Percentiles rank a stretch among this genome's conserved stretches.
Evolutionary conservation across 2,888 invertebrate species (phyloP).

Genomic region (Drosophila kambysellisi): DNA sequence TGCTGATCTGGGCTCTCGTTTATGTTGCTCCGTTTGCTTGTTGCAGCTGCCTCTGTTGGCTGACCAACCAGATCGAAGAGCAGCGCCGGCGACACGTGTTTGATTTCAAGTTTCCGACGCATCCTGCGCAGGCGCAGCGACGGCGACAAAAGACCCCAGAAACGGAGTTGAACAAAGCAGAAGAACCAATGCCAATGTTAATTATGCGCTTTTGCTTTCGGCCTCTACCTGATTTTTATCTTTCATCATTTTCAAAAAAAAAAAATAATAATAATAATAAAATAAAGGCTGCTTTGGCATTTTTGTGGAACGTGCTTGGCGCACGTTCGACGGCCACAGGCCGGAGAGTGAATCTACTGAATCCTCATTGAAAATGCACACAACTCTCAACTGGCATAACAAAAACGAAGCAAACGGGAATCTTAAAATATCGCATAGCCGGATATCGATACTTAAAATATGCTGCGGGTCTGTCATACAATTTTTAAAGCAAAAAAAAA

Average conservation of each 20-base stretch:
- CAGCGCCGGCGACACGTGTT: conserved; percentile 71
- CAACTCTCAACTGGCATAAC: conserved; percentile 21
- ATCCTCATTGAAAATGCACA: conserved; percentile 36
- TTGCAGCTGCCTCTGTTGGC: conserved; percentile 54
- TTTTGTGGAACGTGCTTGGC: conserved; percentile 77
- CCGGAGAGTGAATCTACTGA: conserved; percentile 14
- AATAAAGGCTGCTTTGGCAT: conserved; percentile 50
- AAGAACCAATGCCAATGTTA: conserved; percentile 54
- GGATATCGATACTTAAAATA: conserved; percentile 72
- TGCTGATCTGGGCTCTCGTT: conserved; percentile 30
- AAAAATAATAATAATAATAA: conserved; percentile 16
- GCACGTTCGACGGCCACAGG: conserved; percentile 53
- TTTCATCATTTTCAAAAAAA: conserved; percentile 49
- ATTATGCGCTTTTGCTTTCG: conserved; percentile 64
- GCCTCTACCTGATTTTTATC: conserved; percentile 75
- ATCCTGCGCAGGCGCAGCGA: conserved; percentile 70
- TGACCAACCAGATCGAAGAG: conserved; percentile 70
- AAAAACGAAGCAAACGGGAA: conserved; percentile 38
- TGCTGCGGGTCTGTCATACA: conserved; percentile 48
- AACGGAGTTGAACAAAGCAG: conserved; percentile 33
- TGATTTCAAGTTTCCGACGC: conserved; percentile 74
- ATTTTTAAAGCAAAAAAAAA: conserved; percentile 4
- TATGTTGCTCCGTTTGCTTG: conserved; percentile 20
- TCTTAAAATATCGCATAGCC: conserved; percentile 44
- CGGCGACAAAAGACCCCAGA: conserved; percentile 14